These are phyloP conservation scores for Lagria hirta DNA, from an alignment of 2,888 invertebrate genomes.

Conservation along the genomic window DNA sequence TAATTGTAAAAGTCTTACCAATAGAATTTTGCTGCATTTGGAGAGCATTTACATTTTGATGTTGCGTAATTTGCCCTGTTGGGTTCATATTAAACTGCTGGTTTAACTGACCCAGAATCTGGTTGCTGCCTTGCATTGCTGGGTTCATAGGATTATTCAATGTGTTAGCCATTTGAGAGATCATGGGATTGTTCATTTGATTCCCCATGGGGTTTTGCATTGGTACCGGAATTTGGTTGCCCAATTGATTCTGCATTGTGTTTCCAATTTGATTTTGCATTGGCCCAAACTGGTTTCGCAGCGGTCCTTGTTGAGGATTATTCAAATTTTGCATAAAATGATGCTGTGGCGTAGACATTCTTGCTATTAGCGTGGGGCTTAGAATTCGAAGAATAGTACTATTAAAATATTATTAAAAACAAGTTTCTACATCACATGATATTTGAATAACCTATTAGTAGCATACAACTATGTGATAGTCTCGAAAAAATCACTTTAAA, in stretches of 20 bases:
- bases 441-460: no score
- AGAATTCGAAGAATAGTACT: no score
- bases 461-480: no score
- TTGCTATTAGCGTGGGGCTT: no score
- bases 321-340: conserved; percentile 71
- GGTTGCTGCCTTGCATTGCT: conserved; percentile 47
- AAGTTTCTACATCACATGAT: no score
- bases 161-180: conserved; percentile 44
- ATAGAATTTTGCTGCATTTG: conserved; percentile 44
- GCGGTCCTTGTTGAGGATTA: conserved; percentile 61
- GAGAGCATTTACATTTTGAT: conserved; percentile 33
- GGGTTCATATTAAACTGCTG: conserved; percentile 47
- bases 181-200: conserved; percentile 57
- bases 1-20: conserved; percentile 32
- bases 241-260: conserved; percentile 44
- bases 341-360: conserved; percentile 76
- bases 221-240: conserved; percentile 45
- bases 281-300: conserved; percentile 66
- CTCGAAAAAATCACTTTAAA: no score
- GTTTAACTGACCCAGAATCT: conserved; percentile 55
- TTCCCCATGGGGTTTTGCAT: conserved; percentile 56
- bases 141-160: conserved; percentile 49
- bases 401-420: no score
- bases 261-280: conserved; percentile 55
- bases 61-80: conserved; percentile 41